Conservation (phyloP, 92 coral and sea anemone genomes). For the Epizoanthus rinbou region DNA sequence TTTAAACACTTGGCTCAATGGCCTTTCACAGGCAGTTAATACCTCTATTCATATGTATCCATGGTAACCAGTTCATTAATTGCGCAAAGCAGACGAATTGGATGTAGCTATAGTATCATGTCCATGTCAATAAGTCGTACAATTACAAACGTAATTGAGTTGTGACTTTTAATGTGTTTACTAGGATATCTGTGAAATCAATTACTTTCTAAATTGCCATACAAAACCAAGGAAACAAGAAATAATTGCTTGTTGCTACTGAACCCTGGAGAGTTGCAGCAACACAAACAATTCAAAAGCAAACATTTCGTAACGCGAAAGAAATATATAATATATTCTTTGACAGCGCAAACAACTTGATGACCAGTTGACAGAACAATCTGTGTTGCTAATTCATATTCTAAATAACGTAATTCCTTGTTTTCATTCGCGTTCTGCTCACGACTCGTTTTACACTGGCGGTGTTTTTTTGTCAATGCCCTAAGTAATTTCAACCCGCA, state of each 20-base stretch:
- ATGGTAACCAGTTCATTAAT: conserved; percentile 33
- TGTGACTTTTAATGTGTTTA: conserved; percentile 8
- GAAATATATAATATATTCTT: background rate
- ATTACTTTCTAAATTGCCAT: background rate
- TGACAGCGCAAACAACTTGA: background rate
- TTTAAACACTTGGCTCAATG: conserved; percentile 17
- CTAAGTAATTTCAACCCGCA: too few relatives aligned
- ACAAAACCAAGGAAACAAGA: background rate
- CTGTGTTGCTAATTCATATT: too few relatives aligned
- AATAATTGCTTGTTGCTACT: background rate
- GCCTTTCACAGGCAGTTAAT: conserved; percentile 38
- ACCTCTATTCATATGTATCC: conserved; percentile 40
- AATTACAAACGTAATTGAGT: conserved; percentile 19
- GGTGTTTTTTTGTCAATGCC: too few relatives aligned
- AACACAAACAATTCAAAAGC: background rate
- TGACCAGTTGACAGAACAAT: background rate
- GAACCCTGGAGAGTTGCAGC: background rate
- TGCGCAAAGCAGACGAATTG: background rate
- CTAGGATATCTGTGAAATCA: background rate
- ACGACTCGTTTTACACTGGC: too few relatives aligned
- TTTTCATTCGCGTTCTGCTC: too few relatives aligned
- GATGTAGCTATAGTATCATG: background rate
- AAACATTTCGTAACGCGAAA: background rate
- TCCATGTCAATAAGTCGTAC: background rate
- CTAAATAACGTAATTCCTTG: too few relatives aligned